phyloP scores from a whole-genome alignment of 2,113 vertebrate species.

The Kryptolebias marmoratus region DNA sequence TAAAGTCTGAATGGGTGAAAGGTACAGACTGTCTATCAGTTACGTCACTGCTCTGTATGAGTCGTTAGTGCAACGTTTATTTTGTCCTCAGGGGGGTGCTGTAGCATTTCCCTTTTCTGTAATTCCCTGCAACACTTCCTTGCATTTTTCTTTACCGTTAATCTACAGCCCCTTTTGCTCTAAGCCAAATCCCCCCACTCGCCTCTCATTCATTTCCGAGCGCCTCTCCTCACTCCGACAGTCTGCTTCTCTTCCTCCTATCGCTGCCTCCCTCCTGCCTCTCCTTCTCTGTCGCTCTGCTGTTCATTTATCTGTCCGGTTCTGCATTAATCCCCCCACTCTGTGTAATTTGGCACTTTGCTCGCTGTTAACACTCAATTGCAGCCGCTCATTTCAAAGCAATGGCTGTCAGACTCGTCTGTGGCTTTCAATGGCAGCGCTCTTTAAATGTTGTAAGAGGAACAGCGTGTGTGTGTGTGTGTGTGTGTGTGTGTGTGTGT shows the following conservation, averaged over 20 bases:
- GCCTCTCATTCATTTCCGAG: slow-evolving; percentile 62
- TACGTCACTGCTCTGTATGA: too few species aligned
- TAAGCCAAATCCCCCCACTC: slow-evolving; percentile 67
- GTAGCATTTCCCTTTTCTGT: slow-evolving; percentile 20
- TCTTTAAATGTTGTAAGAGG: slow-evolving; percentile 49
- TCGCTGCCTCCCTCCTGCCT: slow-evolving; percentile 12
- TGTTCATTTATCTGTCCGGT: slow-evolving; percentile 72
- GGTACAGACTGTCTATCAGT: too few species aligned
- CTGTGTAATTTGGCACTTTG: slow-evolving; percentile 70
- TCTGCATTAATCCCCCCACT: slow-evolving; percentile 65
- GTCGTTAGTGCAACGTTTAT: background rate
- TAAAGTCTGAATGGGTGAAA: too few species aligned
- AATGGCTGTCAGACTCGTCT: slow-evolving; percentile 58
- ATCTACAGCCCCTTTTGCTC: slow-evolving; percentile 56
- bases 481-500: slow-evolving; percentile 27
- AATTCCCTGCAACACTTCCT: background rate
- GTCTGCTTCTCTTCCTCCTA: slow-evolving; percentile 25
- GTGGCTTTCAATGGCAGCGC: slow-evolving; percentile 57
- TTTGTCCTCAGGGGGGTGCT: slow-evolving; percentile 73
- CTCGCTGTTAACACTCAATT: slow-evolving; percentile 70
- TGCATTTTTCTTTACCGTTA: slow-evolving; percentile 37
- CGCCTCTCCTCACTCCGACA: slow-evolving; percentile 50
- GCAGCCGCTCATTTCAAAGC: slow-evolving; percentile 68
- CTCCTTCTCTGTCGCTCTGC: slow-evolving; percentile 39
- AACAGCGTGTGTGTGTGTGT: slow-evolving; percentile 6